Base-by-base conservation (phyloP, 2,797 vertebrate genomes). In the Pteropus rufus region DNA sequence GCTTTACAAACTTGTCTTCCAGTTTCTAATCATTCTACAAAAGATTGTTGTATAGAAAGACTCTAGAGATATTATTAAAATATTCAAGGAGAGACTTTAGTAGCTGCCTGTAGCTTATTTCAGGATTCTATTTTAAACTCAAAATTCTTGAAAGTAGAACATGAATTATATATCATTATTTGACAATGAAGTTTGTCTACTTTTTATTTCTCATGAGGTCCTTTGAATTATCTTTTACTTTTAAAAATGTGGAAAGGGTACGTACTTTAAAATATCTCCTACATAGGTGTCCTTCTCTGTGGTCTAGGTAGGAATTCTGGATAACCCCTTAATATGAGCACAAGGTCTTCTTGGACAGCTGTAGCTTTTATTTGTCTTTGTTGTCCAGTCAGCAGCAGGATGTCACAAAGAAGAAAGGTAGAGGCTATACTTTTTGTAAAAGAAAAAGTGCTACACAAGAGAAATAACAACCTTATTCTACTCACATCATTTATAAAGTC, bases 61-160 rank as follows among this genome's bases (percentile, higher is more conserved):
- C 58, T 46, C 10, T 9, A 67, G 18, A 36, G 36, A 56, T 79
- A 6, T 34, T 81, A 95, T 79, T 77, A 87, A 91, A 60, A 76
- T 85, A 82, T 26, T 96, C 29, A 49, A 83, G 46, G 3, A 62
- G 26, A 46, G 4, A 82, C 12, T 93, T 31, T 24, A 39, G 44
- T 67, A 58, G 58, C 23, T 94, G 2, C 14, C 1, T 5, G 3
- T 16, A 36, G 14, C 0, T 9, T 54, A 76, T 60, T 91, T 92
- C 39, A 88, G 3, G 46, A 92, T 92, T 92, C 26, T 56, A 29
- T 72, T 90, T 92, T 88, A 94, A 96, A 94, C 9, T 44, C 24
- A 26, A 41, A 83, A 39, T 65, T 91, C 39, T 69, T 70, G 3
- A 46, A 92, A 94, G 24, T 44, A 73, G 76, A 76, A 54, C 3